These are phyloP conservation scores for Lamproptera curius DNA, from an alignment of 2,888 invertebrate species.

Conservation along the genomic window DNA sequence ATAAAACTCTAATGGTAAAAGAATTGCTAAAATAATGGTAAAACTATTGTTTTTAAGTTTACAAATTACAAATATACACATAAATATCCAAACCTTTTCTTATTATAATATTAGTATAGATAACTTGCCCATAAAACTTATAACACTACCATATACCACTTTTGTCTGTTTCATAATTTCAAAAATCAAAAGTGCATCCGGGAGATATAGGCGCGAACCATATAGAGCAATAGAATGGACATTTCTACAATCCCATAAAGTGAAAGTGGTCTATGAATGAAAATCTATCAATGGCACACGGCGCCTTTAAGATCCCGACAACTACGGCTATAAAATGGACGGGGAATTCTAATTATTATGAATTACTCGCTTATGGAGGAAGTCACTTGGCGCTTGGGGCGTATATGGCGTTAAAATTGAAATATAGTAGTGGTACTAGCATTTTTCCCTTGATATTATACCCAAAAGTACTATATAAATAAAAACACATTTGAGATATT, in stretches of 20 bases:
- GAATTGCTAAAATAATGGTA: no score
- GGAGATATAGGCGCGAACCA: constrained; percentile 5
- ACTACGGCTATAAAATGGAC: constrained; percentile 5
- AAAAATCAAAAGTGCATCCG: constrained; percentile 3
- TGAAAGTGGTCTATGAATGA: constrained; percentile 15
- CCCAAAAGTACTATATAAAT: no score
- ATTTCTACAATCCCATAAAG: constrained; percentile 11
- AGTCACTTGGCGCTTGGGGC: constrained; percentile 4
- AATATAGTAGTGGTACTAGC: no score
- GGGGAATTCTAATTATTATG: constrained; percentile 16
- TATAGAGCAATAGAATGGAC: constrained; percentile 4
- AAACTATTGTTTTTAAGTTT: no score
- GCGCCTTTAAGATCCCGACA: background rate
- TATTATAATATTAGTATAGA: no score
- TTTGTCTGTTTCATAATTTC: no score
- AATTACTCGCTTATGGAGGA: constrained; percentile 8
- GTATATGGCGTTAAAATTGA: constrained; percentile 4
- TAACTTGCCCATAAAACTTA: no score
- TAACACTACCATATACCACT: no score
- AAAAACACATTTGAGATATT: background rate
- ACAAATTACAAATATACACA: no score
- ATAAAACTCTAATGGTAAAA: no score
- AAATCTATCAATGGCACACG: constrained; percentile 13
- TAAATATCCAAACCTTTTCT: no score
- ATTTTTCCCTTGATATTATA: no score